Evolutionary conservation across 2,113 vertebrate genomes (phyloP), one percentile per base, ranked within the genome.

Genomic region (Rhinoderma darwinii): DNA sequence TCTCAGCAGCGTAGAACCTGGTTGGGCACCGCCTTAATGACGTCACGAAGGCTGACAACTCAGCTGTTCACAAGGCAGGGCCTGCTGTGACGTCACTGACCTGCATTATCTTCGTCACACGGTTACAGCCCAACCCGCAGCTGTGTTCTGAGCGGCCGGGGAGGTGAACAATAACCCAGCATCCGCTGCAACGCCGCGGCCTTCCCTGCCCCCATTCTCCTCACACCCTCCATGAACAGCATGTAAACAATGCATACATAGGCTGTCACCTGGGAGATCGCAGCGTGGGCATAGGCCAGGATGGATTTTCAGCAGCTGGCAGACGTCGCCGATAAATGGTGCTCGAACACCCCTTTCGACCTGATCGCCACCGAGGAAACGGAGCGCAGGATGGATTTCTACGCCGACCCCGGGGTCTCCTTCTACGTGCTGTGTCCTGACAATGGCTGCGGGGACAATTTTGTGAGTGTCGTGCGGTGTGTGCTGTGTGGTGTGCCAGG

Each of bases 231-330:
- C 56, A 44, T 43, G 44, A 85, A 30, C 89, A 59, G 89, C 87
- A 88, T 88, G 89, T 90, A 89, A 90, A 90, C 89, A 88, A 89
- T 87, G 80, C 88, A 37, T 27, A 37, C 41, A 39, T 87, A 63
- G 50, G 56, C 84, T 35, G 32, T 10, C 50, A 63, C 50, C 43
- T 63, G 80, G 72, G 37, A 54, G 70, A 59, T 66, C 72, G 88
- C 22, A 63, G 80, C 73, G 81, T 68, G 85, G 77, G 56, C 30
- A 30, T 32, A 8, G 47, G 59, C 27, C 75, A 32, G 77, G 93
- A 97, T 97, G 97, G 96, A 96, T 93, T 98, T 98, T 93, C 97
- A 98, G 95, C 95, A 96, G 95, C 96, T 98, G 94, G 97, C 97
- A 88, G 97, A 99, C 92, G 95, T 95, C 91, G 97, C 97, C 92